These are phyloP conservation scores for Stichopus chloronotus DNA, from an alignment of 35 echinoderm and acorn worm species.

Conservation along the genomic window DNA sequence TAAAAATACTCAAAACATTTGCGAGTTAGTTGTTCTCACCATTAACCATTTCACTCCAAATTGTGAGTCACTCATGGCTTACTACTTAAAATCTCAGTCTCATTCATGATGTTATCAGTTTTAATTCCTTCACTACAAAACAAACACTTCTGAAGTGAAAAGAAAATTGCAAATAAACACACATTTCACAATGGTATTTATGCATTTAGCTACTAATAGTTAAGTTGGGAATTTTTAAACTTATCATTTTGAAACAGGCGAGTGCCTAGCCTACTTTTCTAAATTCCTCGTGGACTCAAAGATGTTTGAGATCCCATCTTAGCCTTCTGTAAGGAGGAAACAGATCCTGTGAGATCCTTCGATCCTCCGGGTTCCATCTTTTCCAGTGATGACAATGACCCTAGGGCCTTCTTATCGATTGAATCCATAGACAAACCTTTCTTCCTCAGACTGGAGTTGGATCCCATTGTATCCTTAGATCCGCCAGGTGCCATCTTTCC, in stretches of 20 bases:
- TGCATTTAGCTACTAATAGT: neutral
- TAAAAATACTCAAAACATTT: too few relatives aligned
- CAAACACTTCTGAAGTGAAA: too few relatives aligned
- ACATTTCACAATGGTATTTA: neutral
- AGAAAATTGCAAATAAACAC: too few relatives aligned
- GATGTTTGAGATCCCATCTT: constrained; percentile 47
- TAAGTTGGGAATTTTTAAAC: neutral
- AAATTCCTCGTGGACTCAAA: constrained; percentile 24
- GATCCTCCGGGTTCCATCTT: constrained; percentile 29
- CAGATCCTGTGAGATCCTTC: constrained; percentile 16
- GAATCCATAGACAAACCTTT: neutral
- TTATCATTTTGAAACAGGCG: neutral
- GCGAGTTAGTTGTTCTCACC: too few relatives aligned
- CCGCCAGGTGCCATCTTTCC: constrained; percentile 20
- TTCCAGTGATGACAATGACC: constrained; percentile 8
- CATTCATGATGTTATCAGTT: too few relatives aligned
- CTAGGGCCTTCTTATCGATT: neutral
- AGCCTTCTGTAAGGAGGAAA: neutral
- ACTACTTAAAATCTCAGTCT: too few relatives aligned
- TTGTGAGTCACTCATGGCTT: too few relatives aligned
- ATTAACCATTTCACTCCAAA: too few relatives aligned
- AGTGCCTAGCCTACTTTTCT: neutral
- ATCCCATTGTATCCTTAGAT: constrained; percentile 35
- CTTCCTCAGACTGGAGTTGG: neutral
- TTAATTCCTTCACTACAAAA: too few relatives aligned